Base-by-base conservation (phyloP, 2,797 vertebrate species). In the Pachyuromys duprasi region DNA sequence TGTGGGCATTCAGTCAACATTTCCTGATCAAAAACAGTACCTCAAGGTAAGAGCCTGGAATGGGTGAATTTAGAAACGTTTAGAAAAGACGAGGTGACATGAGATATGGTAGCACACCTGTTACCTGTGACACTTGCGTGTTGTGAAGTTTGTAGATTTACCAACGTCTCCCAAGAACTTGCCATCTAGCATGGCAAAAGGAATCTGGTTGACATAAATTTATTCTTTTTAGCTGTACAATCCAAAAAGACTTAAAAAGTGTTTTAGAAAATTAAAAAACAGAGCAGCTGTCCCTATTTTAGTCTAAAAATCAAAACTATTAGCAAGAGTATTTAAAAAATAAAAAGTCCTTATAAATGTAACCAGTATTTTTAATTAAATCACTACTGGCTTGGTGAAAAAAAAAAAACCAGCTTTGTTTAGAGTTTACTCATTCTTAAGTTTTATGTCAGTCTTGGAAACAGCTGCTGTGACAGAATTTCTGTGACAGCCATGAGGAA, bases 1-100 rank as follows among this genome's bases (percentile, higher is more conserved):
- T 6, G 98, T 99, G 13, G 99, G 99, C 79, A 96, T 98, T 24
- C 97, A 99, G 93, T 99, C 99, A 9, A 99, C 99, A 0, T 96
- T 99, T 74, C 8, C 97, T 3, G 99, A 99, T 53, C 99, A 98
- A 98, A 89, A 99, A 60, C 99, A 99, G 95, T 96, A 96, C 9
- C 98, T 99, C 75, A 99, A 99, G 98, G 99, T 99, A 98, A 98
- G 98, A 87, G 14, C 90, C 87, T 89, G 39, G 83, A 95, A 95
- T 91, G 79, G 62, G 2, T 62, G 70, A 75, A 53, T 36, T 57
- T 90, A 62, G 8, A 62, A 91, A 49, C 86, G 26, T 28, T 92
- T 70, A 89, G 89, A 70, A 65, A 82, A 45, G 5, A 8, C 49
- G 36, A n/a, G 24, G 55, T 67, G 36, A 60, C 7, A 65, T 45